Percentiles rank a stretch among this genome's conserved stretches.
These are phyloP conservation scores for Sebastes kiyomatsui DNA, from an alignment of 2,797 vertebrate genomes.

Conservation along the genomic window DNA sequence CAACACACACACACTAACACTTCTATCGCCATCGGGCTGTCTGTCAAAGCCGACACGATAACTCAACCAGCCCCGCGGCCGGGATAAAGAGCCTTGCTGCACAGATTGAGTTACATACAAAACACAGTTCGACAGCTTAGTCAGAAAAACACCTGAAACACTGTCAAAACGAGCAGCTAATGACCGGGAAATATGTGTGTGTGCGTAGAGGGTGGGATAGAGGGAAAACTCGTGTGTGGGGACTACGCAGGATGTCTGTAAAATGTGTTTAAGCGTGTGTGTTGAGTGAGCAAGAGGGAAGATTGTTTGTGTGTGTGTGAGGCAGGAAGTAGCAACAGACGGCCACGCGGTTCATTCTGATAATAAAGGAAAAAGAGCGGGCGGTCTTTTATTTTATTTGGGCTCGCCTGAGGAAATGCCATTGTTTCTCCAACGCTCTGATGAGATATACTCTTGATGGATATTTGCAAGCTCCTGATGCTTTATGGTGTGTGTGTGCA, in stretches of 20 bases:
- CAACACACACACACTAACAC: conserved; percentile 33
- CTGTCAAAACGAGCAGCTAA: conserved; percentile 39
- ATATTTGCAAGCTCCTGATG: not conserved
- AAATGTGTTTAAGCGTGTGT: conserved; percentile 20
- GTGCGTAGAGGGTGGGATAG: not conserved
- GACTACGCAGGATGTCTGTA: conserved; percentile 55
- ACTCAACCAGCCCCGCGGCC: conserved; percentile 30
- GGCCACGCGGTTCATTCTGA: conserved; percentile 37
- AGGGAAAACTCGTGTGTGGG: conserved; percentile 12
- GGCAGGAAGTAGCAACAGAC: conserved; percentile 64
- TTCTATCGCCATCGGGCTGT: conserved; percentile 32
- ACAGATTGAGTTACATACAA: conserved; percentile 53
- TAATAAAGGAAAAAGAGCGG: conserved; percentile 65
- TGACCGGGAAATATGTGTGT: conserved; percentile 10
- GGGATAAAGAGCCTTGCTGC: conserved; percentile 30
- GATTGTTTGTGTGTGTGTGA: not conserved
- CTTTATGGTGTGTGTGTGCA: not conserved
- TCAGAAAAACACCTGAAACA: conserved; percentile 25
- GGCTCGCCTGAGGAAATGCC: conserved; percentile 73
- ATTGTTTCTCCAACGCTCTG: conserved; percentile 49
- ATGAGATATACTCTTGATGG: conserved; percentile 22
- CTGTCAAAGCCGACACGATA: conserved; percentile 53
- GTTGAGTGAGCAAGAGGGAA: conserved; percentile 7
- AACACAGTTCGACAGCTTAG: conserved; percentile 41
- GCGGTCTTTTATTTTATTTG: conserved; percentile 61